A percentile compares a stretch with the other conserved stretches of the same genome.
Evolutionary conservation across 2,888 invertebrate species (phyloP).

Genomic region (Drepana falcataria): DNA sequence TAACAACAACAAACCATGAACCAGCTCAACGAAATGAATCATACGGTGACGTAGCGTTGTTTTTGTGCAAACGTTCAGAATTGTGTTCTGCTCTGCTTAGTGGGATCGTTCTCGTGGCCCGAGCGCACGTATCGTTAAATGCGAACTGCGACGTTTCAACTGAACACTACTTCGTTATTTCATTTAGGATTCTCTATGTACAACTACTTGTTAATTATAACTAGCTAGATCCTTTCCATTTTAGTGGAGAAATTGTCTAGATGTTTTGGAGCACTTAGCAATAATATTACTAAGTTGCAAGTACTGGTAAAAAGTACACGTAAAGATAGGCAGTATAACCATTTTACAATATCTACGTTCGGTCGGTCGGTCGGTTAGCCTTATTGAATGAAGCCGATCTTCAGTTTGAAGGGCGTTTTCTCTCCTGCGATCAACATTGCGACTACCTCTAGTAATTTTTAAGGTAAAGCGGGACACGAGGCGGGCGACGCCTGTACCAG

Average conservation of each 20-base stretch:
- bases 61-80: constrained; percentile 35
- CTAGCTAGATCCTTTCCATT: too few species aligned
- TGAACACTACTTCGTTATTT: constrained; percentile 1
- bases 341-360: not conserved
- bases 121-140: constrained; percentile 32
- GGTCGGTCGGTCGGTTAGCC: not conserved
- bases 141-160: constrained; percentile 4
- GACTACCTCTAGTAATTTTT: constrained; percentile 49
- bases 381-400: constrained; percentile 23
- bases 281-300: too few species aligned
- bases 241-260: too few species aligned
- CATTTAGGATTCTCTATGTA: not conserved
- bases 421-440: constrained; percentile 42
- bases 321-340: too few species aligned
- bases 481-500: constrained; percentile 74
- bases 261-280: too few species aligned
- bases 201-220: not conserved
- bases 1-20: too few species aligned
- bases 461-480: constrained; percentile 72
- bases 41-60: constrained; percentile 27
- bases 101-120: constrained; percentile 38
- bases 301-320: too few species aligned
- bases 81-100: constrained; percentile 31
- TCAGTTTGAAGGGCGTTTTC: constrained; percentile 55
- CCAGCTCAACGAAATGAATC: constrained; percentile 19